Percentiles rank a stretch among this genome's conserved stretches.
These are phyloP conservation scores for Sphaeridia pumilis DNA, from an alignment of 2,888 invertebrate genomes.

Conservation along the genomic window DNA sequence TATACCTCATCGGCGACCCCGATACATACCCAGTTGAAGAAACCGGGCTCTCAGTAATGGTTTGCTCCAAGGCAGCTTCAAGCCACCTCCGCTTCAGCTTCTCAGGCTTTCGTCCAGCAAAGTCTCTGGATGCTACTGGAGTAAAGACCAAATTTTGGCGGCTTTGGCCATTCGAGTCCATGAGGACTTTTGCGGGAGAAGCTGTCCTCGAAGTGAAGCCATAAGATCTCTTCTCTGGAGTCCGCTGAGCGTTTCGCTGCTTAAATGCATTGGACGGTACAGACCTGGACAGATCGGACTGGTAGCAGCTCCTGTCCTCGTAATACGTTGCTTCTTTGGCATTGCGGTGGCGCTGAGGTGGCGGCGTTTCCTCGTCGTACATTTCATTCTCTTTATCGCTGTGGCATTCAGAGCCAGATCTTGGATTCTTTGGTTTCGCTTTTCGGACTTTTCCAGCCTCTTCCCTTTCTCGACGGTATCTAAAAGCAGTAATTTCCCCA, in stretches of 20 bases:
- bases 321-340: background rate
- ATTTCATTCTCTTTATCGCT: slow-evolving; percentile 2
- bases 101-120: slow-evolving; percentile 21
- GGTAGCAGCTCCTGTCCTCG: no score
- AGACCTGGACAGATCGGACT: background rate
- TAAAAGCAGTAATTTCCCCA: slow-evolving; percentile 3
- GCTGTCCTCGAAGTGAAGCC: background rate
- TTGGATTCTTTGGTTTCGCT: slow-evolving; percentile 17
- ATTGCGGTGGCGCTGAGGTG: no score
- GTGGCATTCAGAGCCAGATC: slow-evolving; percentile 8
- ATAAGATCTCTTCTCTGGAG: slow-evolving; percentile 6
- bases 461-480: slow-evolving; percentile 34
- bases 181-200: background rate
- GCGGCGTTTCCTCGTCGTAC: background rate
- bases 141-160: background rate
- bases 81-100: slow-evolving; percentile 35
- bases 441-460: slow-evolving; percentile 28
- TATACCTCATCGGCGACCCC: no score
- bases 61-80: slow-evolving; percentile 24
- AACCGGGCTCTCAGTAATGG: no score
- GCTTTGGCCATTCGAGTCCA: background rate
- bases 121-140: background rate
- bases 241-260: slow-evolving; percentile 7
- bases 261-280: slow-evolving; percentile 15
- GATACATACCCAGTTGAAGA: no score